These are phyloP conservation scores for Otocyon megalotis DNA, from an alignment of 2,113 vertebrate species.

Conservation along the genomic window DNA sequence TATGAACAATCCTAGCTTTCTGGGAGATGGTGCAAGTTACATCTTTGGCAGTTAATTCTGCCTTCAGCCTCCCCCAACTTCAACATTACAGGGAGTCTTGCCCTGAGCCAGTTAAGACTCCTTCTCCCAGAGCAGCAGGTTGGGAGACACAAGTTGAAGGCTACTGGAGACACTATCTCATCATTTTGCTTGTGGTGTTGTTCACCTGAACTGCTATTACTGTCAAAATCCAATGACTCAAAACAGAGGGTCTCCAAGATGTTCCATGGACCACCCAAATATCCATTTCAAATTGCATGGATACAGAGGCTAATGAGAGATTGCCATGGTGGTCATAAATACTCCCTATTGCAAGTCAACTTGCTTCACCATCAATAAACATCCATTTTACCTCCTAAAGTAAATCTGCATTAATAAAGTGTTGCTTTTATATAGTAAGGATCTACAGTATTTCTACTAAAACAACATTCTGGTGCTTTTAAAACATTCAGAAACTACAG, in stretches of 20 bases:
- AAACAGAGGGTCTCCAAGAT: background rate
- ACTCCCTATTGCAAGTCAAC: background rate
- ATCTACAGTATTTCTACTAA: background rate
- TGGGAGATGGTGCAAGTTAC: background rate
- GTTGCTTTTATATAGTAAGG: background rate
- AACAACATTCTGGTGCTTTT: background rate
- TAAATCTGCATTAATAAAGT: background rate
- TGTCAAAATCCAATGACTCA: background rate
- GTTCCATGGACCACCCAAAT: background rate
- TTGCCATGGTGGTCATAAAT: background rate
- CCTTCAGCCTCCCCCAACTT: background rate
- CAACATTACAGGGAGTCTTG: fast-evolving
- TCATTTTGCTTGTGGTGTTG: background rate
- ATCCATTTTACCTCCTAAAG: background rate
- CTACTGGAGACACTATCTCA: background rate
- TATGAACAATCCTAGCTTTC: fast-evolving
- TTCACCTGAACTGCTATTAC: background rate
- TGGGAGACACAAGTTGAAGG: background rate
- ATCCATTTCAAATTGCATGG: background rate
- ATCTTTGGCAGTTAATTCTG: background rate
- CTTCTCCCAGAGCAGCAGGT: background rate
- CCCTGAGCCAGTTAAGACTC: background rate
- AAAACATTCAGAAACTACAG: background rate
- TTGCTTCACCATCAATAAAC: background rate
- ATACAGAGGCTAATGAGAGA: background rate